A percentile compares a stretch with the other conserved stretches of the same genome.
These are phyloP conservation scores for Lophotis ruficrista DNA, from an alignment of 2,113 vertebrate genomes.

Conservation along the genomic window DNA sequence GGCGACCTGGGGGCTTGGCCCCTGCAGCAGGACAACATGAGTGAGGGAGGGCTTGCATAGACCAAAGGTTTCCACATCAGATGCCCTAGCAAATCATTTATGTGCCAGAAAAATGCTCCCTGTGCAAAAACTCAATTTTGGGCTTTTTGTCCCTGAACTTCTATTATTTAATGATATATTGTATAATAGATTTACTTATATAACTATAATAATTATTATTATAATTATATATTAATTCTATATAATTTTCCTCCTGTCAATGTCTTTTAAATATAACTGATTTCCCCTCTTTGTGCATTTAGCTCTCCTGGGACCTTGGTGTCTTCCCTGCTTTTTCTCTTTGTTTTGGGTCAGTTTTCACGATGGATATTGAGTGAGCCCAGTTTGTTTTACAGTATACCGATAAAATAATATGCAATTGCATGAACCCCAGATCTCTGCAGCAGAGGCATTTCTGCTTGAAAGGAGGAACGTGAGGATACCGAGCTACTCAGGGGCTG, in stretches of 20 bases:
- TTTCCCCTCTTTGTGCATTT: neutral
- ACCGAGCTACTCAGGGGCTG: neutral
- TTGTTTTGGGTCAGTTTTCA: neutral
- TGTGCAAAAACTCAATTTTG: neutral
- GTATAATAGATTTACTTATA: neutral
- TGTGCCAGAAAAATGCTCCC: neutral
- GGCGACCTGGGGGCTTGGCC: rapidly evolving
- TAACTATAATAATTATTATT: neutral
- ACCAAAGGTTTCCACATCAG: neutral
- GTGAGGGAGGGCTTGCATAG: neutral
- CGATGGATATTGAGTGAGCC: rapidly evolving
- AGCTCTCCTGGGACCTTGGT: neutral
- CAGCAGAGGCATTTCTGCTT: neutral
- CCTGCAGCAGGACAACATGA: rapidly evolving
- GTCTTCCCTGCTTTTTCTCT: neutral
- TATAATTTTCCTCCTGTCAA: neutral
- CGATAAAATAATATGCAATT: neutral
- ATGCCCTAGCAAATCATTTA: neutral
- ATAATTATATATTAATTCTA: neutral
- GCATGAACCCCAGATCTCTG: neutral
- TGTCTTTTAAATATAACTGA: neutral
- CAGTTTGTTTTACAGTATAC: neutral
- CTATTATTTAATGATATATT: neutral
- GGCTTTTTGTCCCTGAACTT: neutral
- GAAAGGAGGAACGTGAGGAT: neutral